Evolutionary conservation across 2,888 invertebrate genomes (phyloP).

Genomic region (Aethes cnicana): DNA sequence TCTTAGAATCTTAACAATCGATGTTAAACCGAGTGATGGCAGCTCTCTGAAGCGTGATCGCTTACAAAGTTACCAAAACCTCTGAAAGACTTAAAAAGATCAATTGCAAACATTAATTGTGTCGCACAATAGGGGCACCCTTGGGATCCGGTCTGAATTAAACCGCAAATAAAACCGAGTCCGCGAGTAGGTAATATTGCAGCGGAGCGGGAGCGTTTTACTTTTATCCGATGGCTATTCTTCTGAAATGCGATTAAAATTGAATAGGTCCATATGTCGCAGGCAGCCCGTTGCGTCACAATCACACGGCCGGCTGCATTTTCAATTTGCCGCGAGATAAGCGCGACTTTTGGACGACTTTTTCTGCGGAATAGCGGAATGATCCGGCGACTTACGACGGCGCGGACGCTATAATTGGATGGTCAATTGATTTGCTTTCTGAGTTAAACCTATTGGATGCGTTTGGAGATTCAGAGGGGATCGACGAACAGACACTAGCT

Average conservation of each 20-base stretch:
- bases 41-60: constrained; percentile 48
- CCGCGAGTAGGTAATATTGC: constrained; percentile 71
- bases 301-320: constrained; percentile 79
- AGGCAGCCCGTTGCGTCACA: constrained; percentile 76
- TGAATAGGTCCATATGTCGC: constrained; percentile 81
- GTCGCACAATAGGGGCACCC: constrained; percentile 64
- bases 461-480: not conserved
- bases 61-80: constrained; percentile 56
- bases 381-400: constrained; percentile 78
- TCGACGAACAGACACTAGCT: not conserved
- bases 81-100: constrained; percentile 68
- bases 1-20: constrained; percentile 9
- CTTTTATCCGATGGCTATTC: constrained; percentile 79
- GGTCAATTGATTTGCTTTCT: constrained; percentile 70
- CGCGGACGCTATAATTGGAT: constrained; percentile 69
- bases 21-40: constrained; percentile 7
- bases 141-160: constrained; percentile 62
- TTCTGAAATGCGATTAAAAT: constrained; percentile 82
- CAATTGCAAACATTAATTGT: constrained; percentile 75
- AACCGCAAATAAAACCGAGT: constrained; percentile 78
- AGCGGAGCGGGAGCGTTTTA: constrained; percentile 62
- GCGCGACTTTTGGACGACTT: constrained; percentile 76
- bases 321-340: constrained; percentile 82
- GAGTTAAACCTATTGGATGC: constrained; percentile 48
- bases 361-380: constrained; percentile 77